These are phyloP conservation scores for Rhingia campestris DNA, from an alignment of 2,888 invertebrate genomes.

Conservation along the genomic window DNA sequence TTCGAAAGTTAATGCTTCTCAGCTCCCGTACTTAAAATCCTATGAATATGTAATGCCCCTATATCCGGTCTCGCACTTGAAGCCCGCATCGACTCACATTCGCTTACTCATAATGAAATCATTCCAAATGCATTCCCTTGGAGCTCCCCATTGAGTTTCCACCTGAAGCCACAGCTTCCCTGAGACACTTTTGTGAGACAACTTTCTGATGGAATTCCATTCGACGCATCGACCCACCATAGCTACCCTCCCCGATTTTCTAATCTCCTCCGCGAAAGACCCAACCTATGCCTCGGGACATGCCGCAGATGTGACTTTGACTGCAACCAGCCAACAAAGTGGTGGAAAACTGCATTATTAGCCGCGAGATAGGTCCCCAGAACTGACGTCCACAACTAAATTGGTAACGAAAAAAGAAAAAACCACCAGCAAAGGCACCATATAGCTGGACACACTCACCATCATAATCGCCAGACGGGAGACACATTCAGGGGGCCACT, in stretches of 20 bases:
- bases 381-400: slow-evolving; percentile 48
- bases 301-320: slow-evolving; percentile 49
- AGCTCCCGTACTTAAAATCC: too few species aligned
- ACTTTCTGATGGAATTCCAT: slow-evolving; percentile 63
- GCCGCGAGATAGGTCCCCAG: slow-evolving; percentile 38
- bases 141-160: slow-evolving; percentile 21
- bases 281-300: slow-evolving; percentile 62
- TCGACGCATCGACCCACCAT: slow-evolving; percentile 18
- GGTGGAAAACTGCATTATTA: slow-evolving; percentile 66
- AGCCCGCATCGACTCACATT: background rate
- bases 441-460: too few species aligned
- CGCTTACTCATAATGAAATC: background rate
- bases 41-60: background rate
- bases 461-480: slow-evolving; percentile 40
- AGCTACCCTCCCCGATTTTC: slow-evolving; percentile 31
- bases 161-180: slow-evolving; percentile 15
- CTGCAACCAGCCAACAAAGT: slow-evolving; percentile 33
- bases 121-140: background rate
- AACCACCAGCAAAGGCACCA: too few species aligned
- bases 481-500: slow-evolving; percentile 71
- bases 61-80: background rate
- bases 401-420: slow-evolving; percentile 60
- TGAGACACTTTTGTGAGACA: slow-evolving; percentile 52
- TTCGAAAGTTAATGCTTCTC: too few species aligned
- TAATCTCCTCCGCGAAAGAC: slow-evolving; percentile 52